Base-by-base conservation (phyloP, 2,797 vertebrate genomes). In the Anguilla megastoma region DNA sequence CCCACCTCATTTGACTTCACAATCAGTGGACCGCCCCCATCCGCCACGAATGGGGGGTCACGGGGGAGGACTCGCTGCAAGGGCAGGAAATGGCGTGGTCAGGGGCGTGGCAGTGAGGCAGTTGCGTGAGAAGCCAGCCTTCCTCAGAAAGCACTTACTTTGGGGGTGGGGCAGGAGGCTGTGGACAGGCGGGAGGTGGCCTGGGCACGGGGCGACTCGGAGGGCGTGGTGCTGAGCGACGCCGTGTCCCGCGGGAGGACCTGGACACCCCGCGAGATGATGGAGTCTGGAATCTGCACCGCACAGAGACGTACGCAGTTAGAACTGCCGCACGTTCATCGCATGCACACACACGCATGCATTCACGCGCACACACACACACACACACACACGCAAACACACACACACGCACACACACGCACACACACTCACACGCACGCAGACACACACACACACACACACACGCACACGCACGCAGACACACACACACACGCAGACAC, bases 231-330 rank as follows among this genome's bases (percentile, higher is more conserved):
- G 95, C 98, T 99, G 93, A 99, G 97, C 93, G 98, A 99, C 89
- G 98, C 98, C 41, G 98, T 98, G 92, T 99, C 98, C 94, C 98
- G 97, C 94, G 98, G 98, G 93, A 99, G 97, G 95, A 98, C 98
- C 96, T 99, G 98, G 96, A 99, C 97, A 84, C 98, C 98, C 96
- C 98, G 97, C 95, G 98, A 99, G 93, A 98, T 98, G 93, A 99
- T 98, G 91, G 98, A 98, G 93, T 99, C 98, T 95, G 98, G 98
- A 96, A 99, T 99, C 98, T 99, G 94, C 36, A 18, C 90, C 90
- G 89, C 79, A 87, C 85, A 88, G 58, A 88, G 84, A 88, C 85
- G 85, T 58, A 88, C 84, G 45, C 88, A 80, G 84, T 88, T 50
- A 91, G 80, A 86, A 58, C 41, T 50, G 7, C 21, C 24, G 33